These are phyloP conservation scores for Leptatherina wallacei DNA, from an alignment of 2,797 vertebrate genomes.

Conservation along the genomic window DNA sequence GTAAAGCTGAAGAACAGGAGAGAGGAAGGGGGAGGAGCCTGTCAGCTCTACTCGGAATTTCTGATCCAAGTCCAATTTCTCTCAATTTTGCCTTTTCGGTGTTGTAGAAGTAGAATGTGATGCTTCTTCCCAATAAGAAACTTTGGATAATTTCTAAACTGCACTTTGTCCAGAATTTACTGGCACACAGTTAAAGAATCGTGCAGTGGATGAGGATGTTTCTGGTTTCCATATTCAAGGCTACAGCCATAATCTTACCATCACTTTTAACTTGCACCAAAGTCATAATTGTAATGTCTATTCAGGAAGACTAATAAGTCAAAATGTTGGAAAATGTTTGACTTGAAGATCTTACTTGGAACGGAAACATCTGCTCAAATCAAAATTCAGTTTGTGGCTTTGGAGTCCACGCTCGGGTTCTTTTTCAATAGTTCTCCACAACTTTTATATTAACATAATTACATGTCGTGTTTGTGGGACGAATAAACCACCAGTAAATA, in stretches of 20 bases:
- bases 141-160: not conserved
- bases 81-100: not conserved
- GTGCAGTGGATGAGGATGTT: not conserved
- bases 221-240: not conserved
- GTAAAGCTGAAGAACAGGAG: not conserved
- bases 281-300: not conserved
- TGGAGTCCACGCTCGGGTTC: not conserved
- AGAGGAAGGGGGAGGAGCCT: not conserved
- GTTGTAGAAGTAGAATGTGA: not conserved
- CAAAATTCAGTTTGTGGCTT: not conserved
- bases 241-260: not conserved
- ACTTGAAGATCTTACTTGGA: not conserved
- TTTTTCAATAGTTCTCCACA: not conserved
- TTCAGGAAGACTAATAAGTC: not conserved
- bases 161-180: no score
- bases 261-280: not conserved
- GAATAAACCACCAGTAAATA: not conserved
- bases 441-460: not conserved
- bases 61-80: no score
- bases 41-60: not conserved
- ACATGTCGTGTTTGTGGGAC: not conserved
- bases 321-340: not conserved
- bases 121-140: not conserved
- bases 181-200: not conserved
- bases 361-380: not conserved